Percentiles rank a stretch among this genome's conserved stretches.
These are phyloP conservation scores for Prenolepis imparis DNA, from an alignment of 2,888 invertebrate genomes.

Conservation along the genomic window DNA sequence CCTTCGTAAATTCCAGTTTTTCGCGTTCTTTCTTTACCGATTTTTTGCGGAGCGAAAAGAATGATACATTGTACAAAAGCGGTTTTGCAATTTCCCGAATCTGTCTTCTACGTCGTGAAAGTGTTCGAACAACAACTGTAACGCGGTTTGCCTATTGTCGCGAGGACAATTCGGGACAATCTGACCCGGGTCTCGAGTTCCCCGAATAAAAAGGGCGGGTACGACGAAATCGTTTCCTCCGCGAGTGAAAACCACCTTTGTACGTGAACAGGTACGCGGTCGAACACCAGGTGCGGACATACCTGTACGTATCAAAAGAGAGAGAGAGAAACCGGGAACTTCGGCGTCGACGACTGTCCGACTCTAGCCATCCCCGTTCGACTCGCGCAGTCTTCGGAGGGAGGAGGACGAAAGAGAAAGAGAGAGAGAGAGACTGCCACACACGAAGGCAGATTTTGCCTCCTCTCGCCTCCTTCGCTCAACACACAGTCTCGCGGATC, in stretches of 20 bases:
- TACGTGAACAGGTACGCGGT: conserved; percentile 31
- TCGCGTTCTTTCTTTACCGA: neutral
- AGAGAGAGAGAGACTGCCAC: conserved; percentile 46
- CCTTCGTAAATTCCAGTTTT: neutral
- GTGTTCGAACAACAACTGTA: conserved; percentile 10
- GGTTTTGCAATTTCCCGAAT: neutral
- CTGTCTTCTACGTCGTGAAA: conserved; percentile 16
- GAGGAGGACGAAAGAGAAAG: neutral
- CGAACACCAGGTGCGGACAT: conserved; percentile 46
- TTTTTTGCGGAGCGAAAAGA: neutral
- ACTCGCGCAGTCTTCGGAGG: conserved; percentile 30
- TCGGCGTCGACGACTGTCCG: conserved; percentile 47
- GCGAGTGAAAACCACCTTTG: conserved; percentile 43
- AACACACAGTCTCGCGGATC: conserved; percentile 46
- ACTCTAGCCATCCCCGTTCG: conserved; percentile 51
- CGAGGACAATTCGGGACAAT: conserved; percentile 43
- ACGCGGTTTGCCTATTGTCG: neutral
- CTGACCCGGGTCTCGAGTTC: conserved; percentile 22
- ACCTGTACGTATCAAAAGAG: conserved; percentile 55
- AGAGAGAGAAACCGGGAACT: conserved; percentile 29
- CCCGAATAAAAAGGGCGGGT: neutral
- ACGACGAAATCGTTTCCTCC: neutral
- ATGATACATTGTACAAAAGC: neutral
- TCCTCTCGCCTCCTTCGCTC: conserved; percentile 33
- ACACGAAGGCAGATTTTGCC: conserved; percentile 54